Percentiles rank a stretch among this genome's conserved stretches.
phyloP scores from a whole-genome alignment of 2,888 invertebrate species.

The Onchidella celtica region DNA sequence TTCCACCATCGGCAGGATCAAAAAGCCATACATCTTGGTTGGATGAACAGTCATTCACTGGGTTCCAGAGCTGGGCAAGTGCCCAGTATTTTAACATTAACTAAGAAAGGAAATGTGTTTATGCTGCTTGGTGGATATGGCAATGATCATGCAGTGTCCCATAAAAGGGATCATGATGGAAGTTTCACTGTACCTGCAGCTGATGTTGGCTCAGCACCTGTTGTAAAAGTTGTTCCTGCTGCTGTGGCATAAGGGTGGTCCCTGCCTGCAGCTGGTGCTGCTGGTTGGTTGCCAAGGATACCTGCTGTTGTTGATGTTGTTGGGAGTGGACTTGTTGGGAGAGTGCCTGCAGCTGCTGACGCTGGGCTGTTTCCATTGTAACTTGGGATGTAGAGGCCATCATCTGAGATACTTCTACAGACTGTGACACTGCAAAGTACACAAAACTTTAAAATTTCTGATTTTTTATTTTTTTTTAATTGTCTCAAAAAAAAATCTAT shows the following conservation, averaged over 20 bases:
- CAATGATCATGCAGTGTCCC: too few relatives aligned
- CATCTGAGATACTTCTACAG: slow-evolving; percentile 37
- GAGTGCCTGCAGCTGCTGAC: slow-evolving; percentile 80
- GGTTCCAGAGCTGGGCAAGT: too few relatives aligned
- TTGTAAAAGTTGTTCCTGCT: slow-evolving; percentile 72
- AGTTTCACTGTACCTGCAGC: slow-evolving; percentile 55
- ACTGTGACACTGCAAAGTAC: slow-evolving; percentile 23
- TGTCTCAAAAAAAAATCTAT: too few relatives aligned
- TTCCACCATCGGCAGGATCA: too few relatives aligned
- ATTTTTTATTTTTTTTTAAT: too few relatives aligned
- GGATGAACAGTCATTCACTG: too few relatives aligned
- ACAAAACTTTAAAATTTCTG: background rate
- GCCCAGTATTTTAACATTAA: too few relatives aligned
- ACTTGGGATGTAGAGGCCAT: slow-evolving; percentile 45
- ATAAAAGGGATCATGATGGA: too few relatives aligned
- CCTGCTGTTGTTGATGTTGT: slow-evolving; percentile 62
- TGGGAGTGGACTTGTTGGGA: slow-evolving; percentile 68
- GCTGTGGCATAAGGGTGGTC: slow-evolving; percentile 67
- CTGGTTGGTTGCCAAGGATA: slow-evolving; percentile 59
- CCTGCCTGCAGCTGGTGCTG: slow-evolving; percentile 55
- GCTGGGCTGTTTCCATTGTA: slow-evolving; percentile 60
- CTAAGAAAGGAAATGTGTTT: too few relatives aligned
- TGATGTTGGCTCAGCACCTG: slow-evolving; percentile 61
- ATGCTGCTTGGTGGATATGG: too few relatives aligned
- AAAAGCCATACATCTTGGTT: too few relatives aligned